These are phyloP conservation scores for Phalacrocorax aristotelis DNA, from an alignment of 2,113 vertebrate species.

Conservation along the genomic window DNA sequence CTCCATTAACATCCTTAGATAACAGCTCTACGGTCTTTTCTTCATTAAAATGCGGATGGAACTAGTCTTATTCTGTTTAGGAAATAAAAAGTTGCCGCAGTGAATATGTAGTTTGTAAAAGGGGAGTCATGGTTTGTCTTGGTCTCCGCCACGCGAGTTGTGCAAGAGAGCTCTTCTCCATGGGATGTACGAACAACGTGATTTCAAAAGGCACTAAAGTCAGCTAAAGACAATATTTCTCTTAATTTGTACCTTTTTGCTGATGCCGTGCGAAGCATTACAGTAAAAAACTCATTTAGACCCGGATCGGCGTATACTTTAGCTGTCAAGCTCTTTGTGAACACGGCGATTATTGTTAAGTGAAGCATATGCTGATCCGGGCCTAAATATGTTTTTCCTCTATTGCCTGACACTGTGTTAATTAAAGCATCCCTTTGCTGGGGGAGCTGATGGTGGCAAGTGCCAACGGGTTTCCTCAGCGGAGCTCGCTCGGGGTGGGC, in stretches of 20 bases:
- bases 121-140: neutral
- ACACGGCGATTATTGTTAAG: neutral
- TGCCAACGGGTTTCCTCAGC: neutral
- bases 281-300: neutral
- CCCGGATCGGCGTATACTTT: neutral
- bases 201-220: neutral
- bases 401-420: neutral
- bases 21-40: neutral
- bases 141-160: neutral
- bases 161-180: neutral
- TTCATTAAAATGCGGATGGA: neutral
- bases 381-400: slow-evolving; percentile 44
- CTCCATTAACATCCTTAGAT: neutral
- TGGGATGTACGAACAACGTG: neutral
- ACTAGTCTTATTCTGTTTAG: neutral
- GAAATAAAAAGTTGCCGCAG: neutral
- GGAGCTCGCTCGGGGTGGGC: neutral
- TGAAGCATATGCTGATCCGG: slow-evolving; percentile 16
- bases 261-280: neutral
- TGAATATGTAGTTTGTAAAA: neutral
- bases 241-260: neutral
- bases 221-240: neutral
- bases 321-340: slow-evolving; percentile 26
- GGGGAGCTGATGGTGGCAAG: neutral
- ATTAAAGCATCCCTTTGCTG: slow-evolving; percentile 17